These are phyloP conservation scores for Isurus oxyrinchus DNA, from an alignment of 2,113 vertebrate species.

Conservation along the genomic window DNA sequence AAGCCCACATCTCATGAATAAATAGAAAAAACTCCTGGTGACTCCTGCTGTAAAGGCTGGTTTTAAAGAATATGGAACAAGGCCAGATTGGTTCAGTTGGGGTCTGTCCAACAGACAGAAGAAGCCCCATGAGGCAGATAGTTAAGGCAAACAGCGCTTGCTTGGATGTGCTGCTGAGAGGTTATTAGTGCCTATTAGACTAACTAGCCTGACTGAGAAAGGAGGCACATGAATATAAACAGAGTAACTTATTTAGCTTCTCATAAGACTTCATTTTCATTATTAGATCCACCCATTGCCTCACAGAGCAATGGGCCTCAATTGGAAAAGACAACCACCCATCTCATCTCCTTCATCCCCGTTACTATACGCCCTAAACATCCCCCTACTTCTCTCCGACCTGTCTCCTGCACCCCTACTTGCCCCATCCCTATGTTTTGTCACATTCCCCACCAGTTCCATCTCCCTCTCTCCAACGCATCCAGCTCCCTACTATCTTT, in stretches of 20 bases:
- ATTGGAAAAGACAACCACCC: background rate
- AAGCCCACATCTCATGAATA: too few relatives aligned
- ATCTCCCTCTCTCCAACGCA: too few relatives aligned
- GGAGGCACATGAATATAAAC: background rate
- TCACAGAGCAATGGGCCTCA: background rate
- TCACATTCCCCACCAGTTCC: too few relatives aligned
- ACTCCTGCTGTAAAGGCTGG: background rate
- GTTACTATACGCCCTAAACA: too few relatives aligned
- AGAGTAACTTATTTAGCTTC: background rate
- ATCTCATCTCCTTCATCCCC: too few relatives aligned
- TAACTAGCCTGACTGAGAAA: background rate
- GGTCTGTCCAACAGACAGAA: background rate
- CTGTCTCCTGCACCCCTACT: too few relatives aligned
- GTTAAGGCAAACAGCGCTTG: background rate
- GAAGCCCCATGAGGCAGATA: background rate
- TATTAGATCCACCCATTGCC: background rate
- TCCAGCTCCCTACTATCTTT: background rate
- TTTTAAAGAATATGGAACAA: background rate
- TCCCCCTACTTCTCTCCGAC: too few relatives aligned
- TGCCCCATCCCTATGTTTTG: too few relatives aligned
- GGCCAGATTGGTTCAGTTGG: background rate
- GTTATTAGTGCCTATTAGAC: background rate
- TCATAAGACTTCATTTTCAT: background rate
- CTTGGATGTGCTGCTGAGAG: background rate
- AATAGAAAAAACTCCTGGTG: background rate